A percentile compares a stretch with the other conserved stretches of the same genome.
Evolutionary conservation across 2,113 vertebrate genomes (phyloP).

Genomic region (Etia nguti): DNA sequence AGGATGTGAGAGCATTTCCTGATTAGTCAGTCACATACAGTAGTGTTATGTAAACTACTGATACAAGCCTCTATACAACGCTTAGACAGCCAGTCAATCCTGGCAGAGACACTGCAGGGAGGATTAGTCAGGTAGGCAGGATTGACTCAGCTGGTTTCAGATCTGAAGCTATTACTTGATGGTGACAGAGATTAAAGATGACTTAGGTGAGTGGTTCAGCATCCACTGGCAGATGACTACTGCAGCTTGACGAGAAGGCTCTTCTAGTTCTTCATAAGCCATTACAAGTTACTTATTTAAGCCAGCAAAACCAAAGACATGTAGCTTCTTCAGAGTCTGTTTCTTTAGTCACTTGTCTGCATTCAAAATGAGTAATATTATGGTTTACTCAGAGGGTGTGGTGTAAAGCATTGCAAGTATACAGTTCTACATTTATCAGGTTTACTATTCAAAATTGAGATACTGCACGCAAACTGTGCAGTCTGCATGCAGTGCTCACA

Average conservation of each 20-base stretch:
- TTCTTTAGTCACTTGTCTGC: background rate
- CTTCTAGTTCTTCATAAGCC: background rate
- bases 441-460: background rate
- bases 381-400: background rate
- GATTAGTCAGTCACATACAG: background rate
- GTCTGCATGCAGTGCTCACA: background rate
- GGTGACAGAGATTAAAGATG: slow-evolving; percentile 12
- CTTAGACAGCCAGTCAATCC: background rate
- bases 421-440: background rate
- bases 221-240: background rate
- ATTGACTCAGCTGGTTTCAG: slow-evolving; percentile 21
- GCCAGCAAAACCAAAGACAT: background rate
- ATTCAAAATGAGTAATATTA: background rate
- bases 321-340: background rate
- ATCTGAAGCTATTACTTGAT: slow-evolving; percentile 15
- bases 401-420: background rate
- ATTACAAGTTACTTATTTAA: background rate
- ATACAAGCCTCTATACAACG: background rate
- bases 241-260: background rate
- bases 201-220: background rate
- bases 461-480: background rate
- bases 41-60: background rate
- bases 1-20: background rate
- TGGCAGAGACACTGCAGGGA: background rate
- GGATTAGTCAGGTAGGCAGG: slow-evolving; percentile 26